Evolutionary conservation across 2,888 invertebrate genomes (phyloP), one percentile per base, ranked within the genome.

Genomic region (Timema cristinae): DNA sequence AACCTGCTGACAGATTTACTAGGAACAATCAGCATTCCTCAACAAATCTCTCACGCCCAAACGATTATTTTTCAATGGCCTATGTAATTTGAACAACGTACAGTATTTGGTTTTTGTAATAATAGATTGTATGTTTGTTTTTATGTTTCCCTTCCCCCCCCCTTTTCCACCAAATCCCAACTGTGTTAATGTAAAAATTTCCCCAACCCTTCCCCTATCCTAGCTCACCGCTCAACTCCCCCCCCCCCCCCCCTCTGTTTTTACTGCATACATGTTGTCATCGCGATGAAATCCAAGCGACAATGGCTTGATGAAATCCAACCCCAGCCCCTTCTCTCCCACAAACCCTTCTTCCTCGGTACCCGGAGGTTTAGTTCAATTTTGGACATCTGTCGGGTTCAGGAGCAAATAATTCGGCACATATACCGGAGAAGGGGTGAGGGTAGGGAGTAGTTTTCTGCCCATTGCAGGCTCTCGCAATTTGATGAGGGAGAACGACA

Each of bases 1-100:
- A 32, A 32, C 32, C 32, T 32, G 32, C 32, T 32, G 63, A 48
- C 63, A 63, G 63, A 63, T 63, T 63, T 63, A 63, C 63, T 5
- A 48, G 47, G 47, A 48, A 63, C 63, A 63, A 63, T 63, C 63
- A 63, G 48, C 63, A 63, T 63, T 63, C 63, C 63, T 10, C 47
- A 11, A 13, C 63, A 32, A 63, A 63, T 63, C 63, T 63, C 63
- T 63, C 32, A 32, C 32, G 32, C 32, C 32, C 63, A 47, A 13
- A 7, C 47, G 63, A 13, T 8, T 11, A 11, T 63, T 63, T 63
- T 63, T 63, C 63, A 63, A 63, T 47, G 63, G 63, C 63, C 63
- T 63, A 48, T 47, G 63, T 63, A 63, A 63, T 63, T 63, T 48
- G 32, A 32, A 47, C 63, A 13, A 7, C 5, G 63, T 32, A 32